These are phyloP conservation scores for Athripsodes cinereus DNA, from an alignment of 2,888 invertebrate genomes.

Conservation along the genomic window DNA sequence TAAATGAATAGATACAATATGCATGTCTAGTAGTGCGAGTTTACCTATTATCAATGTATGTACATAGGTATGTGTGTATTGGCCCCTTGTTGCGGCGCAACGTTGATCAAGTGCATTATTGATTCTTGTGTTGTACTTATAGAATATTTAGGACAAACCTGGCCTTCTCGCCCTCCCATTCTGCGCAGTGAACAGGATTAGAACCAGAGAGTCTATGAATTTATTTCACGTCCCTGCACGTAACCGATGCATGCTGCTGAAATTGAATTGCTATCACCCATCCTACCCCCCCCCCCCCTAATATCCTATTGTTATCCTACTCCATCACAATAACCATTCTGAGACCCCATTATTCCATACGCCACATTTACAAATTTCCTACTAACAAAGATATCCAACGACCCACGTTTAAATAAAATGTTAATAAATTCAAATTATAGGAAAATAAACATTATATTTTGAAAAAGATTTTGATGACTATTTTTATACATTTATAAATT, in stretches of 20 bases:
- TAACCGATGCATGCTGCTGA: not conserved
- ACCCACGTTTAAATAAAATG: no score
- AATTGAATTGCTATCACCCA: not conserved
- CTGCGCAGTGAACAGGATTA: not conserved
- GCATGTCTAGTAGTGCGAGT: no score
- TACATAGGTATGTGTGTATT: not conserved
- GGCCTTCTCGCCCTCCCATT: not conserved
- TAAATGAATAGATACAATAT: no score
- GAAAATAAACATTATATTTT: no score
- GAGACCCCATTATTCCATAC: not conserved
- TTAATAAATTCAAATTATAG: no score
- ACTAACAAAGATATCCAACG: no score
- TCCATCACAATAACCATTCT: not conserved
- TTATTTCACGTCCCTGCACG: not conserved
- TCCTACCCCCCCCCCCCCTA: not conserved
- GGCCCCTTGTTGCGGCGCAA: not conserved
- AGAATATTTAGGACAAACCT: not conserved
- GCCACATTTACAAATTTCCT: no score
- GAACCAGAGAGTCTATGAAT: not conserved
- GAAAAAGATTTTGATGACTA: no score
- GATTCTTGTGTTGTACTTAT: not conserved
- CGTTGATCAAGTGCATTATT: conserved; percentile 1
- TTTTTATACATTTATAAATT: no score
- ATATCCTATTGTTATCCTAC: not conserved
- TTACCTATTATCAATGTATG: no score